A percentile compares a stretch with the other conserved stretches of the same genome.
These are phyloP conservation scores for Pangasius larnaudii DNA, from an alignment of 2,797 vertebrate genomes.

Conservation along the genomic window DNA sequence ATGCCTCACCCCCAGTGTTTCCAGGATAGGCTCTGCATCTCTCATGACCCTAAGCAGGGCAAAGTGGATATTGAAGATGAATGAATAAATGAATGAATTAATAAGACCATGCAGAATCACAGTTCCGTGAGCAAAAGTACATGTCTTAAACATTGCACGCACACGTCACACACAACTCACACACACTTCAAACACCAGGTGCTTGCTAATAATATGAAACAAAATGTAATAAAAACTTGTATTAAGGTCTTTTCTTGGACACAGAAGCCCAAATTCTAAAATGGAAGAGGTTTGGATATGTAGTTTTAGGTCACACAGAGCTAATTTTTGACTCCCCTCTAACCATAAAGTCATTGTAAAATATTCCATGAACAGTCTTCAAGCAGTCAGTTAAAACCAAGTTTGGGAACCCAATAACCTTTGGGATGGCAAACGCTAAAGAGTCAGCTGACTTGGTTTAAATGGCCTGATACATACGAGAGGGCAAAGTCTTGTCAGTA, in stretches of 20 bases:
- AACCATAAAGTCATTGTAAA: conserved; percentile 37
- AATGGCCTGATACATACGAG: background rate
- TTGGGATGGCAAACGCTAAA: conserved; percentile 2
- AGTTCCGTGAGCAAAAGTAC: background rate
- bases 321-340: conserved; percentile 28
- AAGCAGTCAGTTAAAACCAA: conserved; percentile 37
- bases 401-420: conserved; percentile 37
- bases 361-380: conserved; percentile 45
- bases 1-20: background rate
- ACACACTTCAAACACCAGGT: conserved; percentile 44
- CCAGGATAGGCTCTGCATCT: background rate
- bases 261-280: conserved; percentile 53
- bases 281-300: conserved; percentile 41
- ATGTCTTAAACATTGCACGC: background rate
- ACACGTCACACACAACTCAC: background rate
- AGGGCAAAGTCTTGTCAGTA: conserved; percentile 3
- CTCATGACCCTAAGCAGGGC: background rate
- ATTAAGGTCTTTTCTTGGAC: conserved; percentile 61
- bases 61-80: background rate
- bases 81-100: background rate
- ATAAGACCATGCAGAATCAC: background rate
- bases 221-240: conserved; percentile 60
- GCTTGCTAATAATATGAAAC: conserved; percentile 71
- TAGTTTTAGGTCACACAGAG: conserved; percentile 45
- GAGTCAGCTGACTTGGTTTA: background rate